Percentiles rank a stretch among this genome's conserved stretches.
Evolutionary conservation across 2,888 invertebrate genomes (phyloP).

Genomic region (Kuschelorhynchus macadamiae): DNA sequence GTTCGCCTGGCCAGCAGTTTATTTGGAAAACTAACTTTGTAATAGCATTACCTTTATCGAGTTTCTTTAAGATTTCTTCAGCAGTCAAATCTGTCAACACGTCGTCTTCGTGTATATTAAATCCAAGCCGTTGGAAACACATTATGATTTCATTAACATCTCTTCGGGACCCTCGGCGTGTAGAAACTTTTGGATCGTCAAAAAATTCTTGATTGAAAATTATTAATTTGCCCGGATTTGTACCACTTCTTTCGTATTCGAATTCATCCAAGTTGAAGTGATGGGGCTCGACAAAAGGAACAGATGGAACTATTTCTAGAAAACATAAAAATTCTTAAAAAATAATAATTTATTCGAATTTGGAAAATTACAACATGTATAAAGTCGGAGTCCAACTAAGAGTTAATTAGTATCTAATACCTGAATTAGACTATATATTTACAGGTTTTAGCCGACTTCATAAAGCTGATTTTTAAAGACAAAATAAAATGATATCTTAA

Average conservation of each 20-base stretch:
- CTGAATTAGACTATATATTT: no score
- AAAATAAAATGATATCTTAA: no score
- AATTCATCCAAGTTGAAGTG: constrained; percentile 43
- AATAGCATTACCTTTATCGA: constrained; percentile 41
- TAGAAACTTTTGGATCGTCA: constrained; percentile 25
- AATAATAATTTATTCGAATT: no score
- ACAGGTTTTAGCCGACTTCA: no score
- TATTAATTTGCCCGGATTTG: constrained; percentile 61
- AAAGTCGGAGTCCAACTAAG: no score
- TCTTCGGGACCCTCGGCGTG: constrained; percentile 57
- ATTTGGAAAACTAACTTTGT: not conserved
- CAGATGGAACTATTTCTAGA: no score
- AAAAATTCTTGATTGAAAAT: constrained; percentile 61
- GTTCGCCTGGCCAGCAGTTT: no score
- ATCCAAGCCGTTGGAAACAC: constrained; percentile 61
- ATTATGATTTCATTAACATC: constrained; percentile 62
- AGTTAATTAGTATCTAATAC: no score
- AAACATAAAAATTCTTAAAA: not conserved
- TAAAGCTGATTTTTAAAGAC: no score
- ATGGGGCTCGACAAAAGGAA: constrained; percentile 20
- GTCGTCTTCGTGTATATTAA: constrained; percentile 58
- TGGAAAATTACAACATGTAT: no score
- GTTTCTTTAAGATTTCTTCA: constrained; percentile 52
- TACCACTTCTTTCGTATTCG: constrained; percentile 59
- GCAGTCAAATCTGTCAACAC: constrained; percentile 56